Base-by-base conservation (phyloP, 2,113 vertebrate genomes). In the Sander vitreus region DNA sequence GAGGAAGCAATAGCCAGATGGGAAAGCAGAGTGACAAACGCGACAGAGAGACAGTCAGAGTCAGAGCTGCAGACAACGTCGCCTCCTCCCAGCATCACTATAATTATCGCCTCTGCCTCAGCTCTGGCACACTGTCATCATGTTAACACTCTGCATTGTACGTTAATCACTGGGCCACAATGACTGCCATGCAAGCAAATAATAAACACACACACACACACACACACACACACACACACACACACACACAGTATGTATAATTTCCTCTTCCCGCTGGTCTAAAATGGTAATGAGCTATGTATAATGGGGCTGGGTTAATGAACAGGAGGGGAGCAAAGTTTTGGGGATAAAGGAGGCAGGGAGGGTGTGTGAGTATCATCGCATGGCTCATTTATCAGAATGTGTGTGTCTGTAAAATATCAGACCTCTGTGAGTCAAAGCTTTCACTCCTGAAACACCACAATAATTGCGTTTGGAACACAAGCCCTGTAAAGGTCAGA, bases 81-180 rank as follows among this genome's bases (percentile, higher is more conserved):
- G 74, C 83, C 88, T 84, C 82, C 85, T 85, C 83, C 86, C 80
- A 72, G 76, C 85, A 82, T 86, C 57, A 78, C 85, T 86, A 80
- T 91, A 93, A 93, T 93, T 91, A 93, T 88, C 84, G 36, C 82
- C 70, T 89, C 86, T 89, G 85, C 85, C 76, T 92, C 84, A 73
- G 81, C 85, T 76, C 81, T 90, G 91, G 81, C 86, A 89, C 76
- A 62, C 79, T 89, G 91, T 91, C 90, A 90, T 88, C 88, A 74
- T 70, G 86, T 86, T 93, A 91, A 86, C 89, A 73, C 85, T 78
- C 57, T 2, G 59, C 57, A 55, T 83, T 87, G 84, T 88, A 72
- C 84, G 88, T 86, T 88, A 92, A 89, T 92, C 92, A 91, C 58
- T 6, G 27, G 75, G 76, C 77, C 76, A 73, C 78, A 73, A 30